Base-by-base conservation (phyloP, 2,113 vertebrate genomes). In the Rhineura floridana region DNA sequence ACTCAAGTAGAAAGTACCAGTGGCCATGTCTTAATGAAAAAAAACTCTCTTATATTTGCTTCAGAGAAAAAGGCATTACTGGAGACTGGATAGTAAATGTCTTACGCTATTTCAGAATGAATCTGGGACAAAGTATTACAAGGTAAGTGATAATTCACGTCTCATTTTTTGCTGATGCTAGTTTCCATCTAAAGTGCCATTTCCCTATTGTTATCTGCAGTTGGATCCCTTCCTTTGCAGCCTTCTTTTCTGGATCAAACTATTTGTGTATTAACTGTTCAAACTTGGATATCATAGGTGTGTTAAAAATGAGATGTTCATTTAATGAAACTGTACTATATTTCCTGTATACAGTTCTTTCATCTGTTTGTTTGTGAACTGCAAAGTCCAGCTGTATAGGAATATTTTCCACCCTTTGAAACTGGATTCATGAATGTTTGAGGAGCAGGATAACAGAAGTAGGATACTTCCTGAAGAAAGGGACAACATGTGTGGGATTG, bases 41-140 rank as follows among this genome's bases (percentile, higher is more conserved):
- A 0, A 86, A 90, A 91, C 83, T 87, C 33, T 95, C 3, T 30
- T 92, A 1, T 93, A 36, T 89, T 10, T 97, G 92, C 95, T 96
- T 87, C 96, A 99, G 98, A 97, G 98, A 95, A 99, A 99, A 96
- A 98, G 98, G 93, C 99, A 99, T 97, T 99, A 98, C 92, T 99
- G 99, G 99, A 98, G 98, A 92, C 96, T 99, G 94, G 99, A 99
- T 95, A 98, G 98, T 96, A 99, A 99, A 95, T 98, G 98, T 95
- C 96, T 99, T 92, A 99, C 98, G 2, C 96, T 99, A 19, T 99
- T 99, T 97, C 98, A 99, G 96, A 99, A 99, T 77, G 98, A 99
- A 95, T 98, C 98, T 63, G 98, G 98, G 95, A 98, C 98, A 94
- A 99, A 99, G 93, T 99, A 98, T 94, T 99, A 99, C 89, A 99